Conservation (phyloP, 2,888 invertebrate genomes). For the Tribolium freemani region DNA sequence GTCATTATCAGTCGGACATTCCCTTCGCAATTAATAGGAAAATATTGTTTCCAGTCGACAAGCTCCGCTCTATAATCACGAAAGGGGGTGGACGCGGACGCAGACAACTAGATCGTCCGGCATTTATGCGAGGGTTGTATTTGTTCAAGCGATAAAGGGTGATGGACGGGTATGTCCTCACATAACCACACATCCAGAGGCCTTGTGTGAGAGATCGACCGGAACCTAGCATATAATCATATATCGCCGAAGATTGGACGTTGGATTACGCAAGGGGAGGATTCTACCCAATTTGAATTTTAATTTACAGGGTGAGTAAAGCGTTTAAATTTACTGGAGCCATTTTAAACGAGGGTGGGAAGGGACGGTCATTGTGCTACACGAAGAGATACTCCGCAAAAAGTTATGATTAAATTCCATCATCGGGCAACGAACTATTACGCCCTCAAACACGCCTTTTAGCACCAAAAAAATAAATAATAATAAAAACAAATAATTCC, state of each 20-base stretch:
- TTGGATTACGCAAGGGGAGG: constrained; percentile 62
- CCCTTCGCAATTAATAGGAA: constrained; percentile 19
- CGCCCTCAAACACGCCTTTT: too few relatives aligned
- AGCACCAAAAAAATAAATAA: too few relatives aligned
- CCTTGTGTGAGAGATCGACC: constrained; percentile 64
- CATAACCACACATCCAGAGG: constrained; percentile 66
- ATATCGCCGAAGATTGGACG: constrained; percentile 69
- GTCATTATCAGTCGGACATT: background rate
- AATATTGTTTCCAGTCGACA: constrained; percentile 32
- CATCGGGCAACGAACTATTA: background rate
- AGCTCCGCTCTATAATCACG: constrained; percentile 23
- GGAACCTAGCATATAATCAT: constrained; percentile 67
- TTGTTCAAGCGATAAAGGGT: constrained; percentile 68
- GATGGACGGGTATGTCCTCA: constrained; percentile 69
- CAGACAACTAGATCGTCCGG: constrained; percentile 63
- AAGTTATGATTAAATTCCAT: constrained; percentile 40
- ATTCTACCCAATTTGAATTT: constrained; percentile 68
- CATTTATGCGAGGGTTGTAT: constrained; percentile 66
- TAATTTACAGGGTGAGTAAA: constrained; percentile 68
- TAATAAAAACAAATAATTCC: too few relatives aligned
- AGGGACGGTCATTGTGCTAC: constrained; percentile 31
- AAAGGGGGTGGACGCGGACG: constrained; percentile 32
- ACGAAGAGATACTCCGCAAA: constrained; percentile 9
- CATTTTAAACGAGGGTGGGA: constrained; percentile 54
- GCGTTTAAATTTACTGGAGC: constrained; percentile 62